Base-by-base conservation (phyloP, 2,113 vertebrate species). In the Clarias magur region DNA sequence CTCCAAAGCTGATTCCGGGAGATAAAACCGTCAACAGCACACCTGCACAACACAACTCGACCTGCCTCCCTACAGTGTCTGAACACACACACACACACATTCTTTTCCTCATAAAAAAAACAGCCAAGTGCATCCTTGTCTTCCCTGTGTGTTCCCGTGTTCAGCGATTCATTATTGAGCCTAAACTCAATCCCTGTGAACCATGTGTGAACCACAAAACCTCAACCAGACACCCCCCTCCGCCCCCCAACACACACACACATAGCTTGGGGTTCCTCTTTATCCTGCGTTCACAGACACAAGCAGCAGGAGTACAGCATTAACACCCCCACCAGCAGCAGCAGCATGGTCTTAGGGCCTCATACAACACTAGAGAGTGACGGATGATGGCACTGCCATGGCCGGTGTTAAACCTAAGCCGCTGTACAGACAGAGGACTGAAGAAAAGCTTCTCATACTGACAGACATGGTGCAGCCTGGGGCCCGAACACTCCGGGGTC, bases 21-120 rank as follows among this genome's bases (percentile, higher is more conserved):
- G 92, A 94, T 94, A 92, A 94, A 94, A 91, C 91, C 85, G 83
- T 93, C 93, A 93, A 88, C 93, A 92, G 85, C 93, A 91, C 93
- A 93, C 93, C 93, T 94, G 93, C 90, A 88, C 83, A 21, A 23
- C 78, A 60, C 78, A 30, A 25, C 68, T 73, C 78, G 84, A 88
- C 93, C 72, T 83, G 87, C 86, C 86, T 79, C 76, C 83, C 38
- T 8, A 75, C 78, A 86, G 83, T 88, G 87, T 83, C 73, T 85
- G 85, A 87, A 85, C 78, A 88, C 85, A 87, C 83, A 89, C 85
- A 80, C 59, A 81, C 79, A 68, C 25, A 42, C 81, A 75, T 48
- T 85, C n/a, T 54, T 82, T 34, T 76, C 78, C 65, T 48, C 56
- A 30, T 42, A 56, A 86, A 25, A 25, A 16, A 25, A 38, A 16